Evolutionary conservation across 1,140 invertebrate species (phyloP).

Genomic region (Hypsibius dujardini): DNA sequence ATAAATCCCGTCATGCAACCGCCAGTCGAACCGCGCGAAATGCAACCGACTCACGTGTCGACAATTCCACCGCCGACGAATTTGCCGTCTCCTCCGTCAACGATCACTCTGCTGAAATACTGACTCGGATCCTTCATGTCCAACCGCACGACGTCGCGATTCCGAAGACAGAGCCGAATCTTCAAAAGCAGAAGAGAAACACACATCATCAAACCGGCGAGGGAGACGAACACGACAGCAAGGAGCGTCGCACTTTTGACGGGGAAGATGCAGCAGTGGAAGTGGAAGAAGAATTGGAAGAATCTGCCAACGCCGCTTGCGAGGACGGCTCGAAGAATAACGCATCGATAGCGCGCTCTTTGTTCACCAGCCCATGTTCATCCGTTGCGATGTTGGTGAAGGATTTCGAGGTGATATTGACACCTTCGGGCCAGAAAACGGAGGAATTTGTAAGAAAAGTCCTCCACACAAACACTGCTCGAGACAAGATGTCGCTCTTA

Average conservation of each 20-base stretch:
- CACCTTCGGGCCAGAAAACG: too few species aligned
- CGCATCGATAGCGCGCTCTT: neutral
- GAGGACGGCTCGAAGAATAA: neutral
- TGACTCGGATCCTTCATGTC: neutral
- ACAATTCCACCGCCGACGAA: slow-evolving; percentile 8
- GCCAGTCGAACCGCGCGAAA: too few species aligned
- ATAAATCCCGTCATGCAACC: too few species aligned
- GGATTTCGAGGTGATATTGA: neutral
- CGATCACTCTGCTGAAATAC: neutral
- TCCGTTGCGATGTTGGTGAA: slow-evolving; percentile 13
- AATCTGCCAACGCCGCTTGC: neutral
- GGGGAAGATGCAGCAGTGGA: too few species aligned
- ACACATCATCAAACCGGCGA: neutral
- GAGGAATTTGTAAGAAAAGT: too few species aligned
- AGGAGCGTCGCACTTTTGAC: too few species aligned
- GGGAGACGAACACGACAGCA: too few species aligned
- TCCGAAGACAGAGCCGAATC: neutral
- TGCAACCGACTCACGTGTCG: neutral
- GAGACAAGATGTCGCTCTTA: too few species aligned
- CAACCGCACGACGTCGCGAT: slow-evolving; percentile 11
- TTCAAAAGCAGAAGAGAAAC: neutral
- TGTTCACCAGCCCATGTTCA: neutral
- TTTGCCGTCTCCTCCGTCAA: neutral
- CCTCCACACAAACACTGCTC: too few species aligned
- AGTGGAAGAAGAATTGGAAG: too few species aligned